Base-by-base conservation (phyloP, 2,797 vertebrate genomes). In the Emys orbicularis region DNA sequence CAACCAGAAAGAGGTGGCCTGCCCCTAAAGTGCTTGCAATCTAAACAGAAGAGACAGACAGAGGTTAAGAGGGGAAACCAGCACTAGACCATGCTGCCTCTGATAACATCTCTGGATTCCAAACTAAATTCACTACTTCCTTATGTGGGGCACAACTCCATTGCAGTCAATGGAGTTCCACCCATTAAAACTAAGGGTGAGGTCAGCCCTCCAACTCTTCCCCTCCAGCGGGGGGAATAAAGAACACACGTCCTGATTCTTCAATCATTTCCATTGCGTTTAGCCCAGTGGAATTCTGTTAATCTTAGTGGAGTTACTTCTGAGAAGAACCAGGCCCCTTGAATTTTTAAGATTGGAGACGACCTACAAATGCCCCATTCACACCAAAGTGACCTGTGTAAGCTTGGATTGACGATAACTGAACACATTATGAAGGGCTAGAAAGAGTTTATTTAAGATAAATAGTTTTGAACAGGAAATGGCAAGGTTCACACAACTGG, bases 391-490 rank as follows among this genome's bases (percentile, higher is more conserved):
- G 89, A 77, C 47, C 89, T 88, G 27, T 87, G 41, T 74, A 96
- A 95, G 92, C n/a, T 50, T 85, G 84, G 85, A 31, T 44, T 86
- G 2, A 74, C 93, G 88, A 91, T 91, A 93, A 94, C 83, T 72
- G 91, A 94, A 79, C 44, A 50, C 4, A 54, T 12, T 41, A 37
- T 72, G 68, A 77, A 4, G 10, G 19, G 2, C 1, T 47, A 56
- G 49, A 79, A 80, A 52, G 76, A 50, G 81, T 77, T 52, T 65
- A 12, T 89, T 59, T 41, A 21, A 89, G 53, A 90, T 41, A 94
- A 94, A 92, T 79, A 77, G 53, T 94, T 81, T 87, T 90, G 95
- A 90, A 92, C 85, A 94, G 89, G 90, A 91, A 89, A 87, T 59
- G 84, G 84, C 90, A 93, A 1, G 61, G 79, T 83, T 89, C 89